Evolutionary conservation across 2,888 invertebrate genomes (phyloP).

Genomic region (Timandra comae): DNA sequence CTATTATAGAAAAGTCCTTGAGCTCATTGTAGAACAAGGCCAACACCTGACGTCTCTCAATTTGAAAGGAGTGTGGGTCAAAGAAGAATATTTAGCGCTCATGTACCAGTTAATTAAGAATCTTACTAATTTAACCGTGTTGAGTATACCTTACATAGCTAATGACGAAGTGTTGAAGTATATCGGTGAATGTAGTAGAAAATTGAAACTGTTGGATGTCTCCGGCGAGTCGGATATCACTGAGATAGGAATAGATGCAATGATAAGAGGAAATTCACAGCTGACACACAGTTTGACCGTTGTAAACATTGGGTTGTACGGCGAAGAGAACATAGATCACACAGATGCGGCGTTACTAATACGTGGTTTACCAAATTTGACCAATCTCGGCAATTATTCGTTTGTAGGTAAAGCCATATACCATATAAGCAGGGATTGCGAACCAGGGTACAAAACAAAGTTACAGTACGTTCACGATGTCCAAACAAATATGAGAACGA

Average conservation of each 20-base stretch:
- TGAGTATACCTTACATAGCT: constrained; percentile 83
- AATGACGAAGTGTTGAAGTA: constrained; percentile 81
- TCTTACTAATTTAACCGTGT: constrained; percentile 75
- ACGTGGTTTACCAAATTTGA: constrained; percentile 78
- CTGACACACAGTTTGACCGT: constrained; percentile 75
- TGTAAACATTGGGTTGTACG: constrained; percentile 82
- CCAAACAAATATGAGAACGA: constrained; percentile 75
- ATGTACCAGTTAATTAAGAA: constrained; percentile 78
- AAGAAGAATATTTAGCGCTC: constrained; percentile 80
- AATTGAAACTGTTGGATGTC: constrained; percentile 79
- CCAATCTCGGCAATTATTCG: constrained; percentile 80
- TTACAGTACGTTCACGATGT: constrained; percentile 82
- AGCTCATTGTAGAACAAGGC: constrained; percentile 80
- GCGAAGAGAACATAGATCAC: constrained; percentile 81
- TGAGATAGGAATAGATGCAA: constrained; percentile 77
- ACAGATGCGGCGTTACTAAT: constrained; percentile 80
- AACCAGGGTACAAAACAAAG: constrained; percentile 76
- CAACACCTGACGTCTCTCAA: constrained; percentile 79
- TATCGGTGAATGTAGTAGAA: constrained; percentile 73
- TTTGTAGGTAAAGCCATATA: constrained; percentile 80
- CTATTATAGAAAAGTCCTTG: constrained; percentile 82
- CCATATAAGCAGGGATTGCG: constrained; percentile 71
- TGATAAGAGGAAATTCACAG: constrained; percentile 72
- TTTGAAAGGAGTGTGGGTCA: constrained; percentile 84
- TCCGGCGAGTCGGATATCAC: constrained; percentile 84